Base-by-base conservation (phyloP, 2,797 vertebrate genomes). In the Silurus lanzhouensis region DNA sequence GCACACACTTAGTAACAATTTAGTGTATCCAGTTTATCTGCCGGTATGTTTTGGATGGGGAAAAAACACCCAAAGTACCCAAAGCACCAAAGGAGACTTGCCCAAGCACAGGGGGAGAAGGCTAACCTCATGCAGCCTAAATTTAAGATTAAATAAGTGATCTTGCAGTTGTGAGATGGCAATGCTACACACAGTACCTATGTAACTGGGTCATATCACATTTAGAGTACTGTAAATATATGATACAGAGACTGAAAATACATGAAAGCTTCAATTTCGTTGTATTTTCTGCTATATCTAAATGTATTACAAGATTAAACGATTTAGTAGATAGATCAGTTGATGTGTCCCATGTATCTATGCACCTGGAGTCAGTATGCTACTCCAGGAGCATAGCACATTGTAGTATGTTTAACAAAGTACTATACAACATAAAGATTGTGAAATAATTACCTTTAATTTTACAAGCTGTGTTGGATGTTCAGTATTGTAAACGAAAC, bases 381-480 rank as follows among this genome's bases (percentile, higher is more conserved):
- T 74, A 19, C 44, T 46, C n/a, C 5, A 74, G 7, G 71, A 48
- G 20, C 8, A 25, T 13, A 75, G 46, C 44, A 52, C 14, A 68
- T 55, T 57, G 68, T 66, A 60, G 22, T 44, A 76, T 52, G 55
- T 55, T 81, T 80, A 70, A 77, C 46, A 25, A 10, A 66, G 27
- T 17, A 71, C n/a, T 67, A 81, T 38, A 48, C 66, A 83, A 84
- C 68, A 63, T 84, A 89, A 86, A 48, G 48, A 72, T 85, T 66
- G 80, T 71, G 75, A 55, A 82, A 31, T 74, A 75, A 48, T 79
- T 5, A 84, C 25, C 52, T 27, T 75, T 38, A 61, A 22, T 60
- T 44, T 79, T 58, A 55, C 27, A 55, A 52, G n/a, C 48, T 61
- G 70, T 79, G 46, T 31, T 70, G 78, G 14, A 75, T 79, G 55